Percentiles rank a stretch among this genome's conserved stretches.
Conservation (phyloP, 1,140 invertebrate genomes). For the Amyelois transitella region DNA sequence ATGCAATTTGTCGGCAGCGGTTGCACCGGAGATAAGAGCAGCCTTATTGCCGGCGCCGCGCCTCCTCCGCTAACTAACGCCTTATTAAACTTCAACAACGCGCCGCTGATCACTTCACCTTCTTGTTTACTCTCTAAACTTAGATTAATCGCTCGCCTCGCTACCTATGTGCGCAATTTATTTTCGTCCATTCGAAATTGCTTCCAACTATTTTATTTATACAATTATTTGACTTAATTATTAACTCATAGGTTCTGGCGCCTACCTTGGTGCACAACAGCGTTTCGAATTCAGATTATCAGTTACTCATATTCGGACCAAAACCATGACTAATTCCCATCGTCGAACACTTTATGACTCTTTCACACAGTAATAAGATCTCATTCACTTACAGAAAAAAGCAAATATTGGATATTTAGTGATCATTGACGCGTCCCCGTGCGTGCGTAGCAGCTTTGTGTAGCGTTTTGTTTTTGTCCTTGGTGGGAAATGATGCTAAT, state of each 20-base stretch:
- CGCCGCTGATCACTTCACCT: slow-evolving; percentile 69
- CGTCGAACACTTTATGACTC: background rate
- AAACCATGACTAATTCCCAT: background rate
- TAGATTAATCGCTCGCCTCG: slow-evolving; percentile 65
- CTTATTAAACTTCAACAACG: slow-evolving; percentile 73
- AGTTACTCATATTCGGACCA: background rate
- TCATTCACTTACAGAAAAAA: background rate
- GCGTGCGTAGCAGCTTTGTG: slow-evolving; percentile 7
- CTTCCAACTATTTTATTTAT: background rate
- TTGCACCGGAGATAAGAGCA: slow-evolving; percentile 61
- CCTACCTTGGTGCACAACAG: too few relatives aligned
- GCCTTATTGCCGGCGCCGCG: slow-evolving; percentile 59
- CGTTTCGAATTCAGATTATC: too few relatives aligned
- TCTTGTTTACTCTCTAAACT: slow-evolving; percentile 70
- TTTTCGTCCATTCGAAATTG: slow-evolving; percentile 26
- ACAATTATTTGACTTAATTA: background rate
- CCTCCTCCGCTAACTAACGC: slow-evolving; percentile 63
- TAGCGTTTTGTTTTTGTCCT: slow-evolving; percentile 14
- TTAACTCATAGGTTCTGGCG: too few relatives aligned
- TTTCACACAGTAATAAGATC: background rate
- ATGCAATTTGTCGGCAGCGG: slow-evolving; percentile 44
- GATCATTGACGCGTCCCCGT: background rate
- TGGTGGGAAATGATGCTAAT: slow-evolving; percentile 14
- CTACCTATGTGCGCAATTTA: slow-evolving; percentile 44
- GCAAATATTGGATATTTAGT: background rate